These are phyloP conservation scores for Poecile montanus DNA, from an alignment of 2,797 vertebrate genomes.

Conservation along the genomic window DNA sequence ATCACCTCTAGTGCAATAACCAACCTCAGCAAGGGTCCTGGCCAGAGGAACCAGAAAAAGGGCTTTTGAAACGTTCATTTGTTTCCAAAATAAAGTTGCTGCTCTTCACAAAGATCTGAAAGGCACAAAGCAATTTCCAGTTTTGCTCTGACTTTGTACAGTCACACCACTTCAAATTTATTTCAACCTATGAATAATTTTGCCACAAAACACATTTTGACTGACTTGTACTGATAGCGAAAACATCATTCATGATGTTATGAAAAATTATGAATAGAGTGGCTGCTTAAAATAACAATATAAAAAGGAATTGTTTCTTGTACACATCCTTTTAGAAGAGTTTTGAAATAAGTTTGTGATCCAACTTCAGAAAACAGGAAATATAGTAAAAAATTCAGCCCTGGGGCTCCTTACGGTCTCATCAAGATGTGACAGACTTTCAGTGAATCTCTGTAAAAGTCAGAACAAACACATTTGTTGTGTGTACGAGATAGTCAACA, in stretches of 20 bases:
- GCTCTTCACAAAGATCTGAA: neutral
- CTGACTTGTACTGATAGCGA: neutral
- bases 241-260: neutral
- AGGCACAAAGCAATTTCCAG: neutral
- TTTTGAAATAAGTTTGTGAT: neutral
- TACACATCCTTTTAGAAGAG: neutral
- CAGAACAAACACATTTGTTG: neutral
- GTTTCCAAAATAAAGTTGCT: neutral
- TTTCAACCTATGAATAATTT: neutral
- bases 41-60: neutral
- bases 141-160: constrained; percentile 5
- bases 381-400: neutral
- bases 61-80: neutral
- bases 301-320: neutral
- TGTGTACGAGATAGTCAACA: neutral
- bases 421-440: neutral
- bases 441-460: neutral
- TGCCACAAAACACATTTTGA: neutral
- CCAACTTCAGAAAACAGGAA: neutral
- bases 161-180: neutral
- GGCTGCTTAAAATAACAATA: neutral
- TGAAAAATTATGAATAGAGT: neutral
- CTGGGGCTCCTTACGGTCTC: neutral
- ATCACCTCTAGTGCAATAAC: neutral
- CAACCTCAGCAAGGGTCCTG: neutral